Evolutionary conservation across 92 coral and sea anemone genomes (phyloP), one percentile per base, ranked within the genome.

Genomic region (Heliopora coerulea): DNA sequence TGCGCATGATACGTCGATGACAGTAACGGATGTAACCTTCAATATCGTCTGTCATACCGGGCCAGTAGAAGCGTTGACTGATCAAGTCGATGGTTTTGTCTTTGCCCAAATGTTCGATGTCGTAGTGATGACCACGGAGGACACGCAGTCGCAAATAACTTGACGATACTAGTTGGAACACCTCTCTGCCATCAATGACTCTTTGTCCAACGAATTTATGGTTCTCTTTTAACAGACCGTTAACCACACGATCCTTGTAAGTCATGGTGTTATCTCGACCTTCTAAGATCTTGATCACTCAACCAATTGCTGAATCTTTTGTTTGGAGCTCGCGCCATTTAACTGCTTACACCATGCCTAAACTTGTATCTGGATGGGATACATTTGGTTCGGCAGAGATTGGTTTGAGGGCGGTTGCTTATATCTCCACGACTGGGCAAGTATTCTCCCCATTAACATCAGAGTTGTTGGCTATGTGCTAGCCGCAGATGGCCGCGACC

Each of bases 401-500:
- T 54, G 65, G 61, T 37, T 56, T 32, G 20, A 69, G 48, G 27
- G 59, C 3, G 44, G 30, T 57, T n/a, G 83, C 35, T 10, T 31
- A 37, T 44, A 68, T 54, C 54, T 75, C 86, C 5, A 68, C 78
- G 27, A 70, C 81, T 56, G 78, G 86, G 21, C 58, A 41, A 29
- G 61, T 70, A 61, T 66, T 49, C 7, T 34, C 72, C 6, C 73
- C 68, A 1, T 59, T 50, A 52, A 34, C 56, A 57, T 13, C 34
- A 20, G 15, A 19, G 21, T 13, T 49, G 76, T n/a, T n/a, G n/a
- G n/a, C n/a, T n/a, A n/a, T n/a, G n/a, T n/a, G n/a, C n/a, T n/a
- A n/a, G n/a, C n/a, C n/a, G n/a, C n/a, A 69, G 49, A 72, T 48
- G 21, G 87, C 83, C 27, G 46, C 65, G 72, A 83, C 61, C 39